Conservation (phyloP, 2,113 vertebrate genomes). For the Terrapene triunguis region DNA sequence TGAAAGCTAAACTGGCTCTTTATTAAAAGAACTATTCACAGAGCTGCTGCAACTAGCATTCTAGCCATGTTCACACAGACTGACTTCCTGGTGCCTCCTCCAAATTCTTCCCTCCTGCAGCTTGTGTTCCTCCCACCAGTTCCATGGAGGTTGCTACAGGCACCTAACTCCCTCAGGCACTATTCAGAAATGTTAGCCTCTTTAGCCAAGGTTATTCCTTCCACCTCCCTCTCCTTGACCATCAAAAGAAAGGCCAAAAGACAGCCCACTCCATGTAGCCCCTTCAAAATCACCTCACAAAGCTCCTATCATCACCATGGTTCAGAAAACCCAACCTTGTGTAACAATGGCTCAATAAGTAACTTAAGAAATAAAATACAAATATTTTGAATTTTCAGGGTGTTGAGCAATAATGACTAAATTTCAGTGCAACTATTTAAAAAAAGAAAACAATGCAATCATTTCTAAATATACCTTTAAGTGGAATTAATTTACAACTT, state of each 20-base stretch:
- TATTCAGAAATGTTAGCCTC: not conserved
- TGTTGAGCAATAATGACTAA: not conserved
- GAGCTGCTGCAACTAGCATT: too few species aligned
- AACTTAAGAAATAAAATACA: not conserved
- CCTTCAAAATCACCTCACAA: not conserved
- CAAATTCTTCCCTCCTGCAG: not conserved
- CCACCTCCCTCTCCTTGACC: accelerated
- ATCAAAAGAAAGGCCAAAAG: not conserved
- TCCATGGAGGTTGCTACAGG: not conserved
- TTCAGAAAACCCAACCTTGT: not conserved
- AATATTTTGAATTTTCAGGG: not conserved
- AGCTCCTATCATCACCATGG: not conserved
- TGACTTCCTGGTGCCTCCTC: not conserved
- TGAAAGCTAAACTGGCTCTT: not conserved
- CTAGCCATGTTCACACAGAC: too few species aligned
- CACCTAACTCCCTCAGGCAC: accelerated
- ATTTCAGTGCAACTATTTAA: not conserved
- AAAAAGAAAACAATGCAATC: not conserved
- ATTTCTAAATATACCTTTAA: not conserved
- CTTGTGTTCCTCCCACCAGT: accelerated
- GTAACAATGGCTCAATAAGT: not conserved
- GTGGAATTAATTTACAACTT: not conserved
- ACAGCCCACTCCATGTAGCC: not conserved
- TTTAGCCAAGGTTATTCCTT: not conserved
- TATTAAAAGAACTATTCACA: too few species aligned